Conservation (phyloP, 2,113 vertebrate species). For the Oceanites oceanicus region DNA sequence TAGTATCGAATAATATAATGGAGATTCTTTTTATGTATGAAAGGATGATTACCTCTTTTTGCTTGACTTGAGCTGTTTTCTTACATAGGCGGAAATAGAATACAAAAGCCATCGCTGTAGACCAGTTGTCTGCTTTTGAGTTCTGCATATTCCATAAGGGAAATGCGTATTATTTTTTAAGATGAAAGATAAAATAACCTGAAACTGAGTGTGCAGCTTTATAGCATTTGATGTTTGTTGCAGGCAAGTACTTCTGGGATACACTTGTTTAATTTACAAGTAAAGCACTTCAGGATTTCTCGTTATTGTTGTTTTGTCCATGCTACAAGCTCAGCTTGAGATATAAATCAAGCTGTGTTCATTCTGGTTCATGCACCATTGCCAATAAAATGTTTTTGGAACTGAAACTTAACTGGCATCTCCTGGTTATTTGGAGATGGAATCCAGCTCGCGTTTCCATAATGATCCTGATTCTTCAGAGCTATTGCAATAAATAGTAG, state of each 20-base stretch:
- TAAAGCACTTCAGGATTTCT: not conserved
- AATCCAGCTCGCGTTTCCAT: not conserved
- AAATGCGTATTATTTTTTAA: not conserved
- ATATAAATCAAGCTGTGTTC: not conserved
- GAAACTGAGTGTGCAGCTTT: not conserved
- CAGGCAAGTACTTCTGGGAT: not conserved
- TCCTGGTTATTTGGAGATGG: not conserved
- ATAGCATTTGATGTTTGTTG: not conserved
- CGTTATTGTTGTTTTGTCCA: not conserved
- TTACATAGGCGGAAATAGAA: not conserved
- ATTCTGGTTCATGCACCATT: not conserved
- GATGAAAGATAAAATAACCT: not conserved
- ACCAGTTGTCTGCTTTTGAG: not conserved
- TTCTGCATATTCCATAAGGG: not conserved
- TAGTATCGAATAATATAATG: not conserved
- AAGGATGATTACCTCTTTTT: not conserved
- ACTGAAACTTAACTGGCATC: not conserved
- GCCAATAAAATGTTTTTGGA: not conserved
- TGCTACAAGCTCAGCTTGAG: not conserved
- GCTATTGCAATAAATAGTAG: not conserved
- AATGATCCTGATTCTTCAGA: not conserved
- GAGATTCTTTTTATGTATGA: not conserved
- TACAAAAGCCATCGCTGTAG: not conserved
- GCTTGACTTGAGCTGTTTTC: not conserved
- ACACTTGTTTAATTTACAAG: not conserved